Percentiles rank a stretch among this genome's conserved stretches.
Evolutionary conservation across 2,113 vertebrate species (phyloP).

Genomic region (Xiphophorus hellerii): DNA sequence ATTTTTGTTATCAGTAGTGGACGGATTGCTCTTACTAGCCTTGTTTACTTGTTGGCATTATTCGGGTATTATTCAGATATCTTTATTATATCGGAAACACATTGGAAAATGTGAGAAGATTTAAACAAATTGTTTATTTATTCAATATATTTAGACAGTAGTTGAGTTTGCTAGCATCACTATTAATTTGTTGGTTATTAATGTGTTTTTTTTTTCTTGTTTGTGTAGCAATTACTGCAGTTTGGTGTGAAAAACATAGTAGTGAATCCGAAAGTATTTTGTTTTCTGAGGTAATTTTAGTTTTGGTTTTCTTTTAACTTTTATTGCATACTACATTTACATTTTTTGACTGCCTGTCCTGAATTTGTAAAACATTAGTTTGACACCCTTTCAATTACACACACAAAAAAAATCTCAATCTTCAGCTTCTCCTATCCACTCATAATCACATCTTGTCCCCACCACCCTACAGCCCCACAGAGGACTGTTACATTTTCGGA

Average conservation of each 20-base stretch:
- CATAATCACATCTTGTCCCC: conserved; percentile 36
- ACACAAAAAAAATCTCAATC: conserved; percentile 16
- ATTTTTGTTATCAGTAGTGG: neutral
- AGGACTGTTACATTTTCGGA: conserved; percentile 68
- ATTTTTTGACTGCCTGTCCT: neutral
- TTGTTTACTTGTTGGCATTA: neutral
- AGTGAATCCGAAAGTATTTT: no score
- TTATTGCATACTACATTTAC: neutral
- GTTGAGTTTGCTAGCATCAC: neutral
- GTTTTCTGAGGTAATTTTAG: no score
- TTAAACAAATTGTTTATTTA: neutral
- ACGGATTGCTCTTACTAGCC: neutral
- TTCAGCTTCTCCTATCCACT: conserved; percentile 15
- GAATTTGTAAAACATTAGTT: neutral
- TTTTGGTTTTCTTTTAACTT: no score
- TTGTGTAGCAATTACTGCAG: no score
- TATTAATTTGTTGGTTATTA: neutral
- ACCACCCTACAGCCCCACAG: conserved; percentile 53
- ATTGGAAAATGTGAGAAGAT: neutral
- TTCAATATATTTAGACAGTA: no score
- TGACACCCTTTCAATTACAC: conserved; percentile 20
- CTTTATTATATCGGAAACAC: neutral
- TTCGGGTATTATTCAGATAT: neutral
- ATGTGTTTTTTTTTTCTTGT: neutral
- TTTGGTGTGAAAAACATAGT: no score